Base-by-base conservation (phyloP, 2,888 invertebrate genomes). In the Tipula helvola region DNA sequence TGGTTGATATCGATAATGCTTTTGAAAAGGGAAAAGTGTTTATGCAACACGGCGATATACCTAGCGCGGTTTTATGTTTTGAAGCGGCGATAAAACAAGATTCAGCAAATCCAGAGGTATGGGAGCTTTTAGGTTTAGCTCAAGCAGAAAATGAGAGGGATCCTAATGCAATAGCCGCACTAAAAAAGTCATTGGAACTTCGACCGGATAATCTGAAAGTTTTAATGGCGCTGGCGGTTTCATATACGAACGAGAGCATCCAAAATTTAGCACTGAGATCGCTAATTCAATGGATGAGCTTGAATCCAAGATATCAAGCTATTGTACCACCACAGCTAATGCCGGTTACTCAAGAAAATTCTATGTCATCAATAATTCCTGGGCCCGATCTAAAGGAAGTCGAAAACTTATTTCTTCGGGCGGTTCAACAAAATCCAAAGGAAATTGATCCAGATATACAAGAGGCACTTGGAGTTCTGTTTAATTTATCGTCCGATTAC, bases 111-210 rank as follows among this genome's bases (percentile, higher is more conserved):
- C 93, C 94, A 0, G 96, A 97, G 91, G 96, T 96, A 0, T 98
- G 98, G 98, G 94, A 96, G 88, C 92, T 96, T 47, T 92, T 98
- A 85, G 98, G 98, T 10, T 96, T 96, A 86, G 96, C 98, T 42
- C 98, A 99, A 91, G 98, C 99, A 57, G 98, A 99, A 93, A 99
- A 99, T 92, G 99, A 99, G 92, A 98, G 96, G 92, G 99, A 99
- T 91, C 96, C 97, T 3, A 93, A 95, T 88, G 98, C 98, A 10
- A 99, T 99, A 89, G 95, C 96, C 85, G 99, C 99, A 0, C 92
- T 99, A 42, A 96, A 96, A 90, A 96, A 95, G 91, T 97, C 98
- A 87, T 90, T 98, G 86, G 93, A 94, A 87, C 90, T 99, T 87
- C 95, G 97, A 88, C 96, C 97, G 0, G 93, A 93, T 10, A 97